These are phyloP conservation scores for Allophyes oxyacanthae DNA, from an alignment of 2,888 invertebrate species.

Conservation along the genomic window DNA sequence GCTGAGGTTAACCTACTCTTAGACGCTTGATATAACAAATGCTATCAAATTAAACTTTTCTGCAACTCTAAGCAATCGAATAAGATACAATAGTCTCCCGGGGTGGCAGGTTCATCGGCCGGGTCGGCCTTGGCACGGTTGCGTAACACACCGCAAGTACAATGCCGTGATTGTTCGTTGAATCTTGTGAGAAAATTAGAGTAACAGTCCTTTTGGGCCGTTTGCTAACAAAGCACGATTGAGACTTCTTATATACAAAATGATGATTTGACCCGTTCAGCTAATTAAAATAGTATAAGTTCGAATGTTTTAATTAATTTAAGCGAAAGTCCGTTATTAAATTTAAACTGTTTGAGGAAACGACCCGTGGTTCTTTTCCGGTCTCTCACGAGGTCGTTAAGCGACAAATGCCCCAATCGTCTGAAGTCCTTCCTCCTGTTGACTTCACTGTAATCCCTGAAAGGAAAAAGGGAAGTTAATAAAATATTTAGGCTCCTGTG, in stretches of 20 bases:
- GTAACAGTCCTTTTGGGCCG: slow-evolving; percentile 19
- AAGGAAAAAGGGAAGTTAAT: slow-evolving; percentile 3
- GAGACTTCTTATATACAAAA: neutral
- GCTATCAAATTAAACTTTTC: too few species aligned
- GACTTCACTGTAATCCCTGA: neutral
- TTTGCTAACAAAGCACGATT: neutral
- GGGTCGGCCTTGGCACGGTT: slow-evolving; percentile 50
- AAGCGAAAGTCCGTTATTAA: slow-evolving; percentile 34
- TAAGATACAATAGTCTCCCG: slow-evolving; percentile 19
- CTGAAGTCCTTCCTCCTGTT: slow-evolving; percentile 12
- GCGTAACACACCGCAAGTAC: slow-evolving; percentile 49
- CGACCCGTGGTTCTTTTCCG: slow-evolving; percentile 15
- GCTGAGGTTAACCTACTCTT: too few species aligned
- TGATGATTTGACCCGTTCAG: neutral
- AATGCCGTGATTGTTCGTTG: slow-evolving; percentile 27
- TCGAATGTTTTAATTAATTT: slow-evolving; percentile 4
- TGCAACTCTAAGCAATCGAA: slow-evolving; percentile 13
- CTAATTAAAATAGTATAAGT: too few species aligned
- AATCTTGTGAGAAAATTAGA: slow-evolving; percentile 16
- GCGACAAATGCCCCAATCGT: slow-evolving; percentile 27
- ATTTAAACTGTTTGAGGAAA: slow-evolving; percentile 20
- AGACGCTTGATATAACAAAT: too few species aligned
- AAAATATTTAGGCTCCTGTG: slow-evolving; percentile 1
- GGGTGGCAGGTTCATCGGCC: slow-evolving; percentile 47
- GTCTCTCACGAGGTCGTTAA: slow-evolving; percentile 39